These are phyloP conservation scores for Silurus meridionalis DNA, from an alignment of 2,113 vertebrate species.

Conservation along the genomic window DNA sequence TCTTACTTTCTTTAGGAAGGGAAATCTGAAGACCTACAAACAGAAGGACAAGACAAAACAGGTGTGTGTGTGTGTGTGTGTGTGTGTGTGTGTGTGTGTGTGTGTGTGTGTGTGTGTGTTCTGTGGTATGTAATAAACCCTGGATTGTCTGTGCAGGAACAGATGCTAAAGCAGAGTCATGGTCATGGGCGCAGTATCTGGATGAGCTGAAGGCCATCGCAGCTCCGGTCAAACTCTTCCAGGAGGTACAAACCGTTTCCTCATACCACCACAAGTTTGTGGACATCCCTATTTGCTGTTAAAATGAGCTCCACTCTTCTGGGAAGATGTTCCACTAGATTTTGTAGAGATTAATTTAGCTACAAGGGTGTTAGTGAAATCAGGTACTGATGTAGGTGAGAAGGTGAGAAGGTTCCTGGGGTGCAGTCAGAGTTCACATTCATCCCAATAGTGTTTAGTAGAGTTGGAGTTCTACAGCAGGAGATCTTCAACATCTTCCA, in stretches of 20 bases:
- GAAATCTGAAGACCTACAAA: conserved; percentile 70
- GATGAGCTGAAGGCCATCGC: conserved; percentile 87
- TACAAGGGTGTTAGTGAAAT: too few relatives aligned
- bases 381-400: too few relatives aligned
- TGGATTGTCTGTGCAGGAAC: conserved; percentile 60
- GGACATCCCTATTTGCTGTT: too few relatives aligned
- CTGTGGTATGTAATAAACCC: background rate
- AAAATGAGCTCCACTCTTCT: too few relatives aligned
- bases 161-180: conserved; percentile 85
- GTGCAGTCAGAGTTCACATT: too few relatives aligned
- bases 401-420: too few relatives aligned
- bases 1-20: conserved; percentile 63
- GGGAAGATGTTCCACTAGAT: too few relatives aligned
- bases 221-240: conserved; percentile 91
- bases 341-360: too few relatives aligned
- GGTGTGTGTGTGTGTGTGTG: conserved; percentile 62
- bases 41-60: conserved; percentile 68
- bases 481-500: too few relatives aligned
- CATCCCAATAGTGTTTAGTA: too few relatives aligned
- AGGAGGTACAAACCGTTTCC: conserved; percentile 76
- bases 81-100: too few relatives aligned
- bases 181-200: conserved; percentile 90
- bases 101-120: background rate
- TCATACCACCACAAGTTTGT: background rate
- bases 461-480: too few relatives aligned